phyloP scores from a whole-genome alignment of 2,113 vertebrate genomes.

The Oriolus oriolus region DNA sequence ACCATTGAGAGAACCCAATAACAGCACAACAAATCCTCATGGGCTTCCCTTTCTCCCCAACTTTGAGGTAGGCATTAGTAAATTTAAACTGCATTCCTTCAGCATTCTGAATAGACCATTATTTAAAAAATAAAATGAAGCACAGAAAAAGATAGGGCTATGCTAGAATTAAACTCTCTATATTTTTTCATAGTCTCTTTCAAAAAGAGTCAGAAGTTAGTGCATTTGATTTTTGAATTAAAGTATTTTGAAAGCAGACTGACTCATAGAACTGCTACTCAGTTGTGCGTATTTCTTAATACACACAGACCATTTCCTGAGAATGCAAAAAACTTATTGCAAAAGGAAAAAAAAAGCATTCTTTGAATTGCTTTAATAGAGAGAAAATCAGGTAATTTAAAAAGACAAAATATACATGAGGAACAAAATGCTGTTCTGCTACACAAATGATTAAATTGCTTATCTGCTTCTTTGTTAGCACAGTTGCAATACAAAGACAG shows the following conservation, averaged over 20 bases:
- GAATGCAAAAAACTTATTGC: background rate
- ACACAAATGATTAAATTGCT: background rate
- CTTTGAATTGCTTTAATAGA: background rate
- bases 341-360: background rate
- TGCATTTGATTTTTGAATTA: background rate
- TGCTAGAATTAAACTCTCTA: background rate
- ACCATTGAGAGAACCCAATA: background rate
- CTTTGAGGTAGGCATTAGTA: background rate
- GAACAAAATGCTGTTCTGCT: background rate
- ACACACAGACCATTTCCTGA: background rate
- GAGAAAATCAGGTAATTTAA: background rate
- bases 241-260: background rate
- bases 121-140: background rate
- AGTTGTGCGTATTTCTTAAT: background rate
- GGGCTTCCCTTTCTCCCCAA: background rate
- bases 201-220: background rate
- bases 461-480: background rate
- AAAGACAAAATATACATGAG: background rate
- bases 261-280: background rate
- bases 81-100: background rate
- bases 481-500: background rate
- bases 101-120: background rate
- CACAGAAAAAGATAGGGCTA: background rate
- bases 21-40: background rate
- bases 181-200: background rate